Conservation (phyloP, 2,888 invertebrate species). For the Epiblema foenella region DNA sequence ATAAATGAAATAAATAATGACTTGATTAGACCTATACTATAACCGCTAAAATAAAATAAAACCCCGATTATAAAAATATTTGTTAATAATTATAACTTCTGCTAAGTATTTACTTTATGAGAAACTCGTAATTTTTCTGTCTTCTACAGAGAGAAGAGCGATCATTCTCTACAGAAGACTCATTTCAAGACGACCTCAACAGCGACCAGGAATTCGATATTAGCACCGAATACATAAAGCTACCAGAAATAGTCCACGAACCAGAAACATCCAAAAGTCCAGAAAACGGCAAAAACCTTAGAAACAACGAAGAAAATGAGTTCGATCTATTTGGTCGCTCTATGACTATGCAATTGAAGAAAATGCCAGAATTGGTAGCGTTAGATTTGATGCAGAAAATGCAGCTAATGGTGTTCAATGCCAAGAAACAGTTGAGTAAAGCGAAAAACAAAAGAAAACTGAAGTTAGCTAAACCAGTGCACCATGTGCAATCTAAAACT, state of each 20-base stretch:
- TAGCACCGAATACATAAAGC: constrained; percentile 26
- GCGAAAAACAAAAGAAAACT: constrained; percentile 27
- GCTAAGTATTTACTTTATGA: no score
- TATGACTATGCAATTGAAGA: constrained; percentile 43
- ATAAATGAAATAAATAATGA: no score
- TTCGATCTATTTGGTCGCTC: constrained; percentile 45
- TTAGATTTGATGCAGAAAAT: constrained; percentile 43
- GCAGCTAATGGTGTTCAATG: constrained; percentile 40
- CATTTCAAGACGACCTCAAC: constrained; percentile 29
- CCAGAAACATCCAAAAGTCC: constrained; percentile 24
- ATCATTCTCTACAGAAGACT: constrained; percentile 23
- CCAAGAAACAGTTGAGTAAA: constrained; percentile 37
- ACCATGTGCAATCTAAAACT: neutral
- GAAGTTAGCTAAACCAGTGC: constrained; percentile 1
- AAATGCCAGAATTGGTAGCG: constrained; percentile 39
- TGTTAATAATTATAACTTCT: no score
- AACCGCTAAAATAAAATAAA: no score
- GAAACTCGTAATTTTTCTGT: neutral
- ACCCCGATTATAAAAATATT: no score
- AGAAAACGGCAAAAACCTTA: constrained; percentile 4
- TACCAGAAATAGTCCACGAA: constrained; percentile 9
- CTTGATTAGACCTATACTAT: no score
- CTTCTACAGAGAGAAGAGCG: constrained; percentile 12
- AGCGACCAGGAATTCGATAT: constrained; percentile 27
- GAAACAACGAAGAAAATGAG: constrained; percentile 46